Conservation (phyloP, 2,888 invertebrate species). For the Alloplasta piceator region DNA sequence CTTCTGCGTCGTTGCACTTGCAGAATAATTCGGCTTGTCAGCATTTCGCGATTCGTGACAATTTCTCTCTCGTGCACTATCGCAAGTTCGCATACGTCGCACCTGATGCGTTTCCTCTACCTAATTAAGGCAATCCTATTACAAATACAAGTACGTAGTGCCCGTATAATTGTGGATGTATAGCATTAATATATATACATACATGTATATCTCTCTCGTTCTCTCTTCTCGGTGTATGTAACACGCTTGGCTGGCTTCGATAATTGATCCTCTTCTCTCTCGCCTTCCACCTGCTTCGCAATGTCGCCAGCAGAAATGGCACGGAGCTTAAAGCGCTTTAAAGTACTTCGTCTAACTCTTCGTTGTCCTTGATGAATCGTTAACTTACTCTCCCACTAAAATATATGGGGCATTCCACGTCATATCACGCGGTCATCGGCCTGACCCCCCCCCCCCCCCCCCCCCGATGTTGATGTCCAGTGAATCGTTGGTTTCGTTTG, state of each 20-base stretch:
- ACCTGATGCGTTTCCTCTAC: slow-evolving; percentile 57
- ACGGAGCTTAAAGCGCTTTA: slow-evolving; percentile 37
- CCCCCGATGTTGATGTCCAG: no score
- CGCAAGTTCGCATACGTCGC: slow-evolving; percentile 21
- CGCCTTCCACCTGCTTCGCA: slow-evolving; percentile 18
- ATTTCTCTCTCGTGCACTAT: slow-evolving; percentile 15
- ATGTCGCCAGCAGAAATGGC: slow-evolving; percentile 4
- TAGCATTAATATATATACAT: slow-evolving; percentile 30
- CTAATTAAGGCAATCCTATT: slow-evolving; percentile 68
- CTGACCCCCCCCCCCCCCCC: no score
- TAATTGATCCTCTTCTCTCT: slow-evolving; percentile 52
- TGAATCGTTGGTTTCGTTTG: no score
- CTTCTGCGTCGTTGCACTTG: neutral
- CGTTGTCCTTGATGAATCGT: slow-evolving; percentile 31
- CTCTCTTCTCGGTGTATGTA: slow-evolving; percentile 38
- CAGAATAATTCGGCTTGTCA: slow-evolving; percentile 11
- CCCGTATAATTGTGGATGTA: slow-evolving; percentile 11
- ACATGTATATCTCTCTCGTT: slow-evolving; percentile 18
- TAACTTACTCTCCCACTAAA: slow-evolving; percentile 16
- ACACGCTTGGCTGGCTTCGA: slow-evolving; percentile 64
- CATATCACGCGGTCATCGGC: no score
- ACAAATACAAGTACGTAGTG: slow-evolving; percentile 30
- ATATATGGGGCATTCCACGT: no score
- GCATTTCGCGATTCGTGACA: slow-evolving; percentile 13
- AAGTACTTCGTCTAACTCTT: slow-evolving; percentile 10